Percentiles rank a stretch among this genome's conserved stretches.
phyloP scores from a whole-genome alignment of 2,797 vertebrate genomes.

The Cheracebus regulus region DNA sequence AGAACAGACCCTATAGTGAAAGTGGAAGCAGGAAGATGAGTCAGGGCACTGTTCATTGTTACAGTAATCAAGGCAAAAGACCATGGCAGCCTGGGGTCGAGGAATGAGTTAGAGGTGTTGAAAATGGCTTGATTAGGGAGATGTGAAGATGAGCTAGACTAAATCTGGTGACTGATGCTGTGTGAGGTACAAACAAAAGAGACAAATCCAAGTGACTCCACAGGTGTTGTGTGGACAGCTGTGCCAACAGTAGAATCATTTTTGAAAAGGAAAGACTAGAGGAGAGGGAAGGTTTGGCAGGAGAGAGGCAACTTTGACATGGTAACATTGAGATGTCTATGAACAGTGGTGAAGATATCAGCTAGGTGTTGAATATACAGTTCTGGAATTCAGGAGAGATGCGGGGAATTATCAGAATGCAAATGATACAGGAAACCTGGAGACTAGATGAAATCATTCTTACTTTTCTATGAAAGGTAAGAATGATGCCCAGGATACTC shows the following conservation, averaged over 20 bases:
- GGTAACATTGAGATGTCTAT: neutral
- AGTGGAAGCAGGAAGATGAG: neutral
- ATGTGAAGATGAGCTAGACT: neutral
- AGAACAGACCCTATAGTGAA: neutral
- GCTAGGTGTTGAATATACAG: neutral
- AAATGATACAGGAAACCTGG: neutral
- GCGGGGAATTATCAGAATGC: neutral
- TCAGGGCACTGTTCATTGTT: neutral
- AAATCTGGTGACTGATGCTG: neutral
- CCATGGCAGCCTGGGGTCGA: neutral
- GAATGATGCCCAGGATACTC: neutral
- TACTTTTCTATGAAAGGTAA: neutral
- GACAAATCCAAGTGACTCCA: neutral
- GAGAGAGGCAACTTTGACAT: neutral
- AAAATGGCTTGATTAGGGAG: neutral
- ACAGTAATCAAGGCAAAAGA: neutral
- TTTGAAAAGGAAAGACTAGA: neutral
- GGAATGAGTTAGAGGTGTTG: neutral
- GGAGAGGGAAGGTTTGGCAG: neutral
- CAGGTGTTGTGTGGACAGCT: neutral
- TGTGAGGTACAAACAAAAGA: neutral
- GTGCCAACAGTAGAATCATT: neutral
- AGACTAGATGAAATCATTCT: neutral
- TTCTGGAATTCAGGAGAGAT: neutral
- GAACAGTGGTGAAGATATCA: neutral